phyloP scores from a whole-genome alignment of 1,140 invertebrate species.

The Microplitis demolitor region DNA sequence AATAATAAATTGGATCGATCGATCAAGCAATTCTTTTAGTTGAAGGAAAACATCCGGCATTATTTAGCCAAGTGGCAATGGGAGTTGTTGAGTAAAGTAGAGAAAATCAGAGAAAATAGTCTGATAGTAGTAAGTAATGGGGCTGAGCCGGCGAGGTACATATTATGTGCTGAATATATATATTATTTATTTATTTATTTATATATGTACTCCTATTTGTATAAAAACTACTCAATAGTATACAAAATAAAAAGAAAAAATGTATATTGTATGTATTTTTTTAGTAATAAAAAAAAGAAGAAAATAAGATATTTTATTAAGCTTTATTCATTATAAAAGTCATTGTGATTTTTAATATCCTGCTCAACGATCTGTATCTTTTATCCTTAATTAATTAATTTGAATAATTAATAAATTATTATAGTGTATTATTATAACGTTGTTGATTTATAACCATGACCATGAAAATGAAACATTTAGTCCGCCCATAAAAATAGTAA shows the following conservation, averaged over 20 bases:
- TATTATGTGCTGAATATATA: slow-evolving; percentile 60
- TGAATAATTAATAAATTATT: slow-evolving; percentile 29
- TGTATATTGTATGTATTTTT: background rate
- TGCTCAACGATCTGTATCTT: slow-evolving; percentile 3
- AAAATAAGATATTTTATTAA: background rate
- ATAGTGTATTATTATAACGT: slow-evolving; percentile 27
- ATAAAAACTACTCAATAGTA: no score
- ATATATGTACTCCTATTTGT: background rate
- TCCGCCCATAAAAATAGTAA: slow-evolving; percentile 38
- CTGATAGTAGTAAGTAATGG: slow-evolving; percentile 59
- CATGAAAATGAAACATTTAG: slow-evolving; percentile 36
- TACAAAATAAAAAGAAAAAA: background rate
- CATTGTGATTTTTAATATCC: slow-evolving; percentile 15
- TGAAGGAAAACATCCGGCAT: slow-evolving; percentile 39
- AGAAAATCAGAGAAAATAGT: background rate
- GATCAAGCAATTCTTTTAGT: slow-evolving; percentile 24
- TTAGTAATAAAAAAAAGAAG: background rate
- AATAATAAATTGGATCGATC: background rate
- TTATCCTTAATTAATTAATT: background rate
- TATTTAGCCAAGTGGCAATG: slow-evolving; percentile 43
- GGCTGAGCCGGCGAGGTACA: slow-evolving; percentile 15
- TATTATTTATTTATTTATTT: slow-evolving; percentile 21
- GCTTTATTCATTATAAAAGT: background rate
- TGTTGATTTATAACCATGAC: slow-evolving; percentile 8
- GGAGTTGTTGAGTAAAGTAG: slow-evolving; percentile 10